Base-by-base conservation (phyloP, 2,113 vertebrate species). In the Macaca fascicularis region DNA sequence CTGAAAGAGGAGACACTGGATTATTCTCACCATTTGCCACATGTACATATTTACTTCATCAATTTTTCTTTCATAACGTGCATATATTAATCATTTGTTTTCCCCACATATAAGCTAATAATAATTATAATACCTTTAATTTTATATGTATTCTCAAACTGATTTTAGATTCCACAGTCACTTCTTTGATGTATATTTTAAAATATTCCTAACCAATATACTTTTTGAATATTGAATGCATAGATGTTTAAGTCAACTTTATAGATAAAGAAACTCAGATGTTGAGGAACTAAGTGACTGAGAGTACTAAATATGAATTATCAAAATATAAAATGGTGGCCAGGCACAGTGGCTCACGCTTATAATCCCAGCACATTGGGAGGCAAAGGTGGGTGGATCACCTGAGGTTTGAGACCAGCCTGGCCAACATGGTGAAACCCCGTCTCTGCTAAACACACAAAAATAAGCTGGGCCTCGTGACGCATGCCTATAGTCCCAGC, bases 281-380 rank as follows among this genome's bases (percentile, higher is more conserved):
- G 75, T 1, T 81, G 55, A 93, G 38, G 95, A 85, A 83, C 64
- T 83, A 96, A 92, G 30, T 78, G 50, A 57, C 35, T 38, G 74
- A 88, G 55, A 83, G 55, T 52, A 89, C n/a, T 84, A 83, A 76
- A 59, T 92, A 59, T n/a, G 69, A 95, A 80, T 90, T 87, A 92
- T n/a, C 76, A 52, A 90, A 95, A 93, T 76, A 90, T n/a, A 72
- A 59, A 94, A 86, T 78, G 64, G 40, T 67, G 59, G 48, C 80
- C 27, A 30, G 61, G 61, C 61, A 64, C 27, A 30, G 61, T 64
- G 61, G 27, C 61, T 64, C 25, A 13, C 2, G 12, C 12, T 14
- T 64, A 13, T 32, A 64, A 64, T 64, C 27, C 61, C 27, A 64
- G 61, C 6, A 32, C 27, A 32, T 64, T 64, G 27, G 61, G 61